A percentile compares a stretch with the other conserved stretches of the same genome.
These are phyloP conservation scores for Adelphocoris suturalis DNA, from an alignment of 2,888 invertebrate genomes.

Conservation along the genomic window DNA sequence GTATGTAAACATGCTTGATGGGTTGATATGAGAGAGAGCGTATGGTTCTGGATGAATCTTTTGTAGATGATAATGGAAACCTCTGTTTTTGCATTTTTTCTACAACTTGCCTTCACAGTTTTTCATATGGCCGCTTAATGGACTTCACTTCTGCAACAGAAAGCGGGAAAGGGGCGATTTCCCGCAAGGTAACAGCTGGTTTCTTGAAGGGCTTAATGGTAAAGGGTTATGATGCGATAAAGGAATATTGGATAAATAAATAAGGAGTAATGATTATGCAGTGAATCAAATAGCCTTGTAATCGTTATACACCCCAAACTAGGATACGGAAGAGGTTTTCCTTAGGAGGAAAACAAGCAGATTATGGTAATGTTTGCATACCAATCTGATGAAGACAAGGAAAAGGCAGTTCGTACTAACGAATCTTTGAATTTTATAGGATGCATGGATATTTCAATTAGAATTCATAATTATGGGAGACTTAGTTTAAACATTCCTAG, in stretches of 20 bases:
- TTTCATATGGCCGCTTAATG: conserved; percentile 91
- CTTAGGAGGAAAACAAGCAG: no score
- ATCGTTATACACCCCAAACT: no score
- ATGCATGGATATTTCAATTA: no score
- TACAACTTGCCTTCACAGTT: conserved; percentile 84
- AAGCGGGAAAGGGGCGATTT: conserved; percentile 74
- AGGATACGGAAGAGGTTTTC: no score
- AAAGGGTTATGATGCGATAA: background rate
- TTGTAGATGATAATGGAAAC: conserved; percentile 15
- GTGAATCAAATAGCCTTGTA: background rate
- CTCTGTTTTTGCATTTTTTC: conserved; percentile 41
- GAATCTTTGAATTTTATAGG: no score
- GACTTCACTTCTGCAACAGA: conserved; percentile 93
- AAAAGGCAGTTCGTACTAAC: no score
- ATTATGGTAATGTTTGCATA: no score
- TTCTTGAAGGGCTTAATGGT: conserved; percentile 1
- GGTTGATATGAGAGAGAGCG: conserved; percentile 36
- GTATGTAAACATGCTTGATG: conserved; percentile 40
- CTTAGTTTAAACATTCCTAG: no score
- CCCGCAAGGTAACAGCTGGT: background rate
- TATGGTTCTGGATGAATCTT: conserved; percentile 28
- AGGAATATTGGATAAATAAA: background rate
- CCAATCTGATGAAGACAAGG: no score
- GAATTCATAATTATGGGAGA: no score
- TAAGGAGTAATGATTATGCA: background rate